These are phyloP conservation scores for Pelodiscus sinensis DNA, from an alignment of 2,113 vertebrate species.

Conservation along the genomic window DNA sequence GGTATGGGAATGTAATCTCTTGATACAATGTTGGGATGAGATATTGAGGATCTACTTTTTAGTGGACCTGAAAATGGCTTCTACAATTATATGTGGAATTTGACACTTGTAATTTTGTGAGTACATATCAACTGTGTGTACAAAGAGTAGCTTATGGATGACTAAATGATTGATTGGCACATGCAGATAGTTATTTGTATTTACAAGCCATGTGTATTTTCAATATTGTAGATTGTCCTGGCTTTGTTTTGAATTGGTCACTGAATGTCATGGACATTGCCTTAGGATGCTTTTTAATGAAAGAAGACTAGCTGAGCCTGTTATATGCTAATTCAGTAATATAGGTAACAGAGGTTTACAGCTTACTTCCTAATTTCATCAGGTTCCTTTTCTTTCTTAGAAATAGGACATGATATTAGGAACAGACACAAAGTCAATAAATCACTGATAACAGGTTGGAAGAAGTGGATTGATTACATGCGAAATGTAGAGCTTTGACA, in stretches of 20 bases:
- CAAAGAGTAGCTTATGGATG: background rate
- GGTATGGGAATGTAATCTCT: background rate
- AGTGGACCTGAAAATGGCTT: background rate
- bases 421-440: conserved; percentile 11
- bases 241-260: background rate
- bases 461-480: conserved; percentile 7
- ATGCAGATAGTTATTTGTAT: background rate
- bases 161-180: background rate
- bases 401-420: background rate
- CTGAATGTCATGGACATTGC: background rate
- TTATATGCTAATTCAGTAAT: background rate
- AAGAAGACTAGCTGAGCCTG: background rate
- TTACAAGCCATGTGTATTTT: accelerated
- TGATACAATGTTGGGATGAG: background rate
- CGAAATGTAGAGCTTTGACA: conserved; percentile 47
- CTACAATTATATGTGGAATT: background rate
- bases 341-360: background rate
- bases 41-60: background rate
- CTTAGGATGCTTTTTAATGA: background rate
- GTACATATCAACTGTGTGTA: background rate
- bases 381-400: background rate
- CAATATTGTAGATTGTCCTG: background rate
- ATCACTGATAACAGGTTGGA: conserved; percentile 15
- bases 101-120: background rate
- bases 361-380: background rate